phyloP scores from a whole-genome alignment of 2,113 vertebrate genomes.

The Pseudorhombus dupliciocellatus region DNA sequence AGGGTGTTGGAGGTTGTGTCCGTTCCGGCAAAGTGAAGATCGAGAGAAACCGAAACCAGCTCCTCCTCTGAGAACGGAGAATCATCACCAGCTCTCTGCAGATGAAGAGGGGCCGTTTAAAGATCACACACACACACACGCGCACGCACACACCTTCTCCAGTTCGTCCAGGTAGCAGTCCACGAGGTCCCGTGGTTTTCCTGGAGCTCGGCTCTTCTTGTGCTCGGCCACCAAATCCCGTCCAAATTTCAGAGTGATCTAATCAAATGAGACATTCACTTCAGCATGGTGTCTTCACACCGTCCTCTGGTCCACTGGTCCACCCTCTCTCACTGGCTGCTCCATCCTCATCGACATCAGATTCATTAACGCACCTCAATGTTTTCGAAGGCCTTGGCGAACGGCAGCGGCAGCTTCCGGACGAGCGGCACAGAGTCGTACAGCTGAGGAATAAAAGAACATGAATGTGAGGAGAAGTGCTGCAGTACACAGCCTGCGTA shows the following conservation, averaged over 20 bases:
- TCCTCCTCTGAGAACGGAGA: constrained; percentile 55
- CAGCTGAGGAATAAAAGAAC: constrained; percentile 13
- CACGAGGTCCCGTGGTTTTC: constrained; percentile 57
- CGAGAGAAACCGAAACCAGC: constrained; percentile 46
- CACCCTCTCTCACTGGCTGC: no score
- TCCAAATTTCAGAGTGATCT: constrained; percentile 11
- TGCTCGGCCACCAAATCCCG: constrained; percentile 20
- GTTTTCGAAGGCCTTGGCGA: constrained; percentile 39
- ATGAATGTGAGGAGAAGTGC: neutral
- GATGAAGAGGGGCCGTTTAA: neutral
- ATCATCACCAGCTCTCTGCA: constrained; percentile 25
- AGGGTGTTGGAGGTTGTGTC: constrained; percentile 77
- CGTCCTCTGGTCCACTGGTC: no score
- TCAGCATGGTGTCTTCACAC: no score
- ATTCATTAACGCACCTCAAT: constrained; percentile 1
- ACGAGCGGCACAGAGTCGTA: constrained; percentile 26
- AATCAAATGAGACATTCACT: neutral
- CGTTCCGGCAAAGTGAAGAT: constrained; percentile 73
- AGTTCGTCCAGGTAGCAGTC: constrained; percentile 65
- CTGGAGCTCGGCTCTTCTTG: constrained; percentile 48
- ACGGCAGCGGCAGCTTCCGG: constrained; percentile 35
- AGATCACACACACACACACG: neutral
- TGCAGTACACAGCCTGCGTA: no score
- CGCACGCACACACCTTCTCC: constrained; percentile 29
- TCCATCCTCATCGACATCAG: no score